Conservation (phyloP, 1,140 invertebrate genomes). For the Cyphomyrmex costatus region DNA sequence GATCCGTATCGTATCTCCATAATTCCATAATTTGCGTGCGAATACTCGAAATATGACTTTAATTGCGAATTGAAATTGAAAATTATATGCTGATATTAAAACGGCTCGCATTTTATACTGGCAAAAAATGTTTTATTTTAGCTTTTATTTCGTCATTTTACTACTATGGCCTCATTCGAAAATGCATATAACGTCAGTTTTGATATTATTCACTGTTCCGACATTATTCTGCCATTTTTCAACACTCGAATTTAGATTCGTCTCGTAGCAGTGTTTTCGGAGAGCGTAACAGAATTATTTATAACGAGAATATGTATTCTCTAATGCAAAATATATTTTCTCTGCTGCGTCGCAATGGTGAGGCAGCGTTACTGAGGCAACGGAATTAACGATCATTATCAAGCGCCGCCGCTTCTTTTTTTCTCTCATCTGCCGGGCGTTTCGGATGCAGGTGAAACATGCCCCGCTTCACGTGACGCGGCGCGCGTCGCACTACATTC, state of each 20-base stretch:
- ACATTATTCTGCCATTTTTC: constrained; percentile 32
- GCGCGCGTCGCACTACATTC: neutral
- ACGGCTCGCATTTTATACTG: neutral
- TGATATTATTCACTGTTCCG: neutral
- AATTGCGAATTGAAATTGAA: constrained; percentile 4
- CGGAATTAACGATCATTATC: constrained; percentile 32
- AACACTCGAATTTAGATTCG: constrained; percentile 28
- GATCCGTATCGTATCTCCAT: constrained; percentile 8
- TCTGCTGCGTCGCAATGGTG: neutral
- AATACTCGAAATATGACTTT: constrained; percentile 20
- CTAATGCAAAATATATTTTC: constrained; percentile 31
- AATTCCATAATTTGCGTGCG: constrained; percentile 35
- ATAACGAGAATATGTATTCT: constrained; percentile 27
- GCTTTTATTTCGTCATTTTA: neutral
- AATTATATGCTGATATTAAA: neutral
- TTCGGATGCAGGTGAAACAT: constrained; percentile 3
- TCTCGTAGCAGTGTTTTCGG: neutral
- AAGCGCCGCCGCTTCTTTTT: neutral
- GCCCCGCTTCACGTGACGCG: neutral
- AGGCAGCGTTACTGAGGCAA: neutral
- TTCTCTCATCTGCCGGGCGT: too few relatives aligned
- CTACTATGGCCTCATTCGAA: neutral
- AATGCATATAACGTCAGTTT: constrained; percentile 4
- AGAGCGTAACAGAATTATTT: constrained; percentile 37
- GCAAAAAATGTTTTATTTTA: neutral